These are phyloP conservation scores for Drosophila buzzatii DNA, from an alignment of 2,888 invertebrate species.

Conservation along the genomic window DNA sequence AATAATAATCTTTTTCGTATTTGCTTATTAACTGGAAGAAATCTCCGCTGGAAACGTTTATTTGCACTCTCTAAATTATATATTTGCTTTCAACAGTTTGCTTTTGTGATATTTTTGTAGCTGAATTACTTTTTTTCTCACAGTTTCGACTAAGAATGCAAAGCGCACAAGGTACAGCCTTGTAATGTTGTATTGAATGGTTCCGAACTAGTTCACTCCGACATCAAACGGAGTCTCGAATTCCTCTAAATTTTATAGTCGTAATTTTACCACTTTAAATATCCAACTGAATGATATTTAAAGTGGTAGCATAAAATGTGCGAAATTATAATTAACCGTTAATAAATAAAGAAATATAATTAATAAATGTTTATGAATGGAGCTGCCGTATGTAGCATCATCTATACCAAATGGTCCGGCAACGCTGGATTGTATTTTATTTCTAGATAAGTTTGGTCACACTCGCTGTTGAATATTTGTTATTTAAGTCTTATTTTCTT, in stretches of 20 bases:
- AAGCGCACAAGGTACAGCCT: constrained; percentile 40
- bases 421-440: constrained; percentile 7
- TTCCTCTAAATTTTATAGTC: background rate
- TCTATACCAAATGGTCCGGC: constrained; percentile 4
- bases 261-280: no score
- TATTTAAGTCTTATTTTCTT: constrained; percentile 6
- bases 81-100: background rate
- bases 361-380: background rate
- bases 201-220: background rate
- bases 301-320: background rate
- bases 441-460: constrained; percentile 10
- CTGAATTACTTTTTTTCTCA: constrained; percentile 26
- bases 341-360: background rate
- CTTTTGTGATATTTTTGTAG: background rate
- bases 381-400: background rate
- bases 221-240: background rate
- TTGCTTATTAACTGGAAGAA: background rate
- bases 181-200: constrained; percentile 12
- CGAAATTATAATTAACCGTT: background rate
- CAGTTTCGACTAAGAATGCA: constrained; percentile 39
- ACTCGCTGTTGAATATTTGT: constrained; percentile 13
- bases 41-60: background rate
- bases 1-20: background rate
- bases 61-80: constrained; percentile 22
- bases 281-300: no score